phyloP scores from a whole-genome alignment of 2,797 vertebrate genomes.

The Acrossocheilus fasciatus region DNA sequence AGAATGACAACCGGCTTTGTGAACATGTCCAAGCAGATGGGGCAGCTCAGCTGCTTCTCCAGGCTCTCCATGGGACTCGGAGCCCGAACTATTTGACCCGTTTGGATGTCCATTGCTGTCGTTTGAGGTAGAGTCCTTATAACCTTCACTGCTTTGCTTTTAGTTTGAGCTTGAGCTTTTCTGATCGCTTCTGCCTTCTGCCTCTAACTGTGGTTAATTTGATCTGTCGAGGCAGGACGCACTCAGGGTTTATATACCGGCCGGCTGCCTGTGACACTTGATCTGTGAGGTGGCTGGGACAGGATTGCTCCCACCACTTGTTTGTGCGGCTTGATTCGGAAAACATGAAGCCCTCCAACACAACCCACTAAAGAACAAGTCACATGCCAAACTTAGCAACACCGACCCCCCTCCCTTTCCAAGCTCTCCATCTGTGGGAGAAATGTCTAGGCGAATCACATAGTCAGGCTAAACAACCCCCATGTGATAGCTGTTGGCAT shows the following conservation, averaged over 20 bases:
- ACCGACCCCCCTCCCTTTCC: conserved; percentile 12
- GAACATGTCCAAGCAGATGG: conserved; percentile 78
- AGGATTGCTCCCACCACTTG: conserved; percentile 61
- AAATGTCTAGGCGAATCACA: conserved; percentile 44
- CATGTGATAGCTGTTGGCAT: conserved; percentile 54
- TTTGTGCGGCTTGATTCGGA: conserved; percentile 65
- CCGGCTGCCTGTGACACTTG: conserved; percentile 44
- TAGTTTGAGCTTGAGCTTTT: neutral
- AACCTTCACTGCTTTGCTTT: conserved; percentile 34
- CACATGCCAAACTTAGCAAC: conserved; percentile 67
- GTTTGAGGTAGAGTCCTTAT: conserved; percentile 30
- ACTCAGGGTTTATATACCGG: conserved; percentile 63
- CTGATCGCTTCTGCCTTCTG: conserved; percentile 29
- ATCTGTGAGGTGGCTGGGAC: conserved; percentile 41
- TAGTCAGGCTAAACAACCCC: conserved; percentile 52
- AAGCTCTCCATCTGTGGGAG: conserved; percentile 48
- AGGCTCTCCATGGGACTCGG: conserved; percentile 70
- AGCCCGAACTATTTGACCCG: conserved; percentile 58
- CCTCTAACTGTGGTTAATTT: conserved; percentile 50
- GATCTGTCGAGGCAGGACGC: conserved; percentile 52
- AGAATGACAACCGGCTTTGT: conserved; percentile 76
- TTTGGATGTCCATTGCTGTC: conserved; percentile 71
- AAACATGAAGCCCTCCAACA: conserved; percentile 61
- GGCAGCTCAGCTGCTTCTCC: conserved; percentile 76
- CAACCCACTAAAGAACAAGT: conserved; percentile 52